A percentile compares a stretch with the other conserved stretches of the same genome.
Evolutionary conservation across 1,140 invertebrate species (phyloP).

Genomic region (Cyclina sinensis): DNA sequence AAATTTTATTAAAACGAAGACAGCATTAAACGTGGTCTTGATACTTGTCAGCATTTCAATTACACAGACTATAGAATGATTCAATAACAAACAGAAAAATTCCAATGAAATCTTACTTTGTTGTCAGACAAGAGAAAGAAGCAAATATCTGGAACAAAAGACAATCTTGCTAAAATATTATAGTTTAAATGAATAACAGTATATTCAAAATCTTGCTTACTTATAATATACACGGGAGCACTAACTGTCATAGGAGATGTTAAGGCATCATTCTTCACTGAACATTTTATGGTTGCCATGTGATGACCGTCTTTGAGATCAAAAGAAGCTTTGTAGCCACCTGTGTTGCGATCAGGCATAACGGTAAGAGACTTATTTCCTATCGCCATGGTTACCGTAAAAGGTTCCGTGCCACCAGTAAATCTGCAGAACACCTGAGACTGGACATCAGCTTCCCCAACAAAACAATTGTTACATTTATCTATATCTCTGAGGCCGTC

Average conservation of each 20-base stretch:
- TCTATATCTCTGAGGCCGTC: not conserved
- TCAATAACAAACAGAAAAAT: too few species aligned
- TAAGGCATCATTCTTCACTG: slow-evolving; percentile 5
- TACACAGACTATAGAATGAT: too few species aligned
- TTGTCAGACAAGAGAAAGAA: too few species aligned
- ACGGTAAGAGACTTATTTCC: not conserved
- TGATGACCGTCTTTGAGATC: not conserved
- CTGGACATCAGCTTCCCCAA: not conserved
- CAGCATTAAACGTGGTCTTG: too few species aligned
- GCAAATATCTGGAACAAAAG: too few species aligned
- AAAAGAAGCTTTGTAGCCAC: too few species aligned
- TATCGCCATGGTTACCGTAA: not conserved
- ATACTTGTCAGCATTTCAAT: too few species aligned
- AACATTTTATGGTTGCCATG: not conserved
- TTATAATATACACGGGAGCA: not conserved
- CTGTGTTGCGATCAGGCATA: too few species aligned
- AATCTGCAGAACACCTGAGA: not conserved
- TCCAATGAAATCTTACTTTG: too few species aligned
- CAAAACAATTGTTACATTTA: not conserved
- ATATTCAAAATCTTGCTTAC: slow-evolving; percentile 4
- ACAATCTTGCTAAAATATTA: too few species aligned
- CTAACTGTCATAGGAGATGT: not conserved
- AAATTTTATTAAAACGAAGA: too few species aligned
- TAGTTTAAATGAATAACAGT: too few species aligned
- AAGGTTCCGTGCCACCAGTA: not conserved